Evolutionary conservation across 1,140 invertebrate genomes (phyloP), one percentile per base, ranked within the genome.

Genomic region (Diabrotica virgifera): DNA sequence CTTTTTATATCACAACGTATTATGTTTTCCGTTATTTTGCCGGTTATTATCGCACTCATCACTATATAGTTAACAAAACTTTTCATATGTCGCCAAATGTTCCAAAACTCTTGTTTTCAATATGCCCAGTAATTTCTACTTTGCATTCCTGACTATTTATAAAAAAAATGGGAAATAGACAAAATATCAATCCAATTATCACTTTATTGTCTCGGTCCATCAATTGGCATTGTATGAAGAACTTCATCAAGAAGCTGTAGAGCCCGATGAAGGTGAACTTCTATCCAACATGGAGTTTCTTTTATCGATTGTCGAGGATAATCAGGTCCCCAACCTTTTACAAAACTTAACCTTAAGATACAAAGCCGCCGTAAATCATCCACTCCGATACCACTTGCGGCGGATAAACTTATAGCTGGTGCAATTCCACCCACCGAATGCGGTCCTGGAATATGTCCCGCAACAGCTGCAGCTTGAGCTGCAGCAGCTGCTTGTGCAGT

Each of bases 321-420:
- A 82, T 98, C 96, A n/a, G 95, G 96, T 64, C 97, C 97, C 97
- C 97, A 98, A 60, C 97, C 97, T 83, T 99, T 99, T 0, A 99
- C 97, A 80, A 99, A 99, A 80, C 95, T 98, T 57, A 99, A 82
- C 52, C 96, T 86, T 68, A 99, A 84, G 77, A 99, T 97, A 78
- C 97, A 99, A 36, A 99, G 85, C 62, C 96, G 85, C 63, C 97
- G 83, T 53, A 99, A 84, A 83, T 99, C 97, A 80, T 99, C 97
- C 2, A 99, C 97, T 7, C 97, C 96, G 67, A 99, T 97, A 13
- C 96, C 96, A 38, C 96, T 95, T 13, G 95, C 86, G 50, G 86
- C 86, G 5, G 85, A 85, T 53, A 88, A 75, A 77, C 78, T 79
- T 65, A 79, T 79, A 57, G 78, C 78, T 13, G 78, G 78, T 7